phyloP scores from a whole-genome alignment of 2,797 vertebrate genomes.

The Arremon brunneinucha region DNA sequence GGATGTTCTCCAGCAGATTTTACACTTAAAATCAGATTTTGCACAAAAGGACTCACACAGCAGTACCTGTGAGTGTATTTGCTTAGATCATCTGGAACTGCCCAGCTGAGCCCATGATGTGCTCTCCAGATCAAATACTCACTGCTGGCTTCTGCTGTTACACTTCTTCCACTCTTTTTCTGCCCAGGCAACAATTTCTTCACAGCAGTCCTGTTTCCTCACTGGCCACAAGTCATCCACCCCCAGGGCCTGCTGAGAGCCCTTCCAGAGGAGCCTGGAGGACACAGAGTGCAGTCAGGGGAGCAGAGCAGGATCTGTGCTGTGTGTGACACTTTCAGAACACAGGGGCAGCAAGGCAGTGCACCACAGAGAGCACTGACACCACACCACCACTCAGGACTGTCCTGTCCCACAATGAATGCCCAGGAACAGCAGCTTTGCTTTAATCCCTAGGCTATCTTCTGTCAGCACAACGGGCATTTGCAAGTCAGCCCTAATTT shows the following conservation, averaged over 20 bases:
- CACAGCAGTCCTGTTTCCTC: slow-evolving; percentile 83
- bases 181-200: slow-evolving; percentile 84
- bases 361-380: neutral
- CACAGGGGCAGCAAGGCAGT: neutral
- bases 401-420: neutral
- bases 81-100: neutral
- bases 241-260: slow-evolving; percentile 79
- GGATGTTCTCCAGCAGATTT: neutral
- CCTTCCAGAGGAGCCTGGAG: slow-evolving; percentile 86
- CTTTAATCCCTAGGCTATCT: neutral
- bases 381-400: neutral
- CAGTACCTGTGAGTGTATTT: neutral
- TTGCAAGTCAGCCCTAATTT: neutral
- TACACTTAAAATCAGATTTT: neutral
- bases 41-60: neutral
- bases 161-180: slow-evolving; percentile 82
- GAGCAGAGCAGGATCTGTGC: neutral
- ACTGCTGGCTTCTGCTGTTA: slow-evolving; percentile 76
- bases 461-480: neutral
- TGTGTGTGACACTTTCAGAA: neutral
- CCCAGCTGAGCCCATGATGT: neutral
- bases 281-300: neutral
- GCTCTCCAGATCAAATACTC: slow-evolving; percentile 42
- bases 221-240: slow-evolving; percentile 87
- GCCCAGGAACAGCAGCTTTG: neutral